A percentile compares a stretch with the other conserved stretches of the same genome.
phyloP scores from a whole-genome alignment of 2,888 invertebrate species.

The Hypselothyrea guttata region DNA sequence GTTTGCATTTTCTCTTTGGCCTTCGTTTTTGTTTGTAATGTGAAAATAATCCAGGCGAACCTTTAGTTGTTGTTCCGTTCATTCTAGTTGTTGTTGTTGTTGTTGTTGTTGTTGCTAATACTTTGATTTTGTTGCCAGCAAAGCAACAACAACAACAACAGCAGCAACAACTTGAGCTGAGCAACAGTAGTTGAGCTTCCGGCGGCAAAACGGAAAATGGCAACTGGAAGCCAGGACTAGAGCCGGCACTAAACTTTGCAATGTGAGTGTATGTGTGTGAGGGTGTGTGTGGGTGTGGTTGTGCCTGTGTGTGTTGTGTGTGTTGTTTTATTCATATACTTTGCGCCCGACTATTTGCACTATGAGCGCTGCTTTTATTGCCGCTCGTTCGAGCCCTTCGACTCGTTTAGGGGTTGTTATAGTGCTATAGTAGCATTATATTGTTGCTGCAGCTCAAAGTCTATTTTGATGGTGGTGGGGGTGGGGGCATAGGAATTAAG shows the following conservation, averaged over 20 bases:
- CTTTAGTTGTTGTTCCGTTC: too few species aligned
- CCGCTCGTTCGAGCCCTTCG: conserved; percentile 10
- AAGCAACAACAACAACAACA: conserved; percentile 71
- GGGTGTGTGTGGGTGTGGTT: conserved; percentile 17
- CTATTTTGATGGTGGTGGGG: conserved; percentile 59
- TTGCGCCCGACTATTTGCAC: conserved; percentile 46
- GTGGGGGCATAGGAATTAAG: conserved; percentile 49
- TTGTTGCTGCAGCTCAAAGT: conserved; percentile 47
- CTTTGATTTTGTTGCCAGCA: conserved; percentile 28
- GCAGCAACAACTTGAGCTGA: conserved; percentile 13
- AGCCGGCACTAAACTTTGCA: conserved; percentile 45
- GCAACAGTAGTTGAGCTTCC: conserved; percentile 45
- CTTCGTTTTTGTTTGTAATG: conserved; percentile 61
- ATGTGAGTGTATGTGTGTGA: conserved; percentile 20
- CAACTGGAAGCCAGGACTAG: conserved; percentile 27
- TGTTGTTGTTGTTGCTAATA: too few species aligned
- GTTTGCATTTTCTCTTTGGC: conserved; percentile 38
- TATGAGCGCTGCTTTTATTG: conserved; percentile 22
- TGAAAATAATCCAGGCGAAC: conserved; percentile 70
- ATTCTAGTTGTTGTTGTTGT: conserved; percentile 33
- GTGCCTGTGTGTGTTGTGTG: conserved; percentile 20
- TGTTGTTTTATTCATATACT: conserved; percentile 63
- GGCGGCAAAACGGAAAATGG: conserved; percentile 39
- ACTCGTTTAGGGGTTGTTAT: conserved; percentile 34
- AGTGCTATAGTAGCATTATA: too few species aligned